phyloP scores from a whole-genome alignment of 2,888 invertebrate species.

The Harpalus rubripes region DNA sequence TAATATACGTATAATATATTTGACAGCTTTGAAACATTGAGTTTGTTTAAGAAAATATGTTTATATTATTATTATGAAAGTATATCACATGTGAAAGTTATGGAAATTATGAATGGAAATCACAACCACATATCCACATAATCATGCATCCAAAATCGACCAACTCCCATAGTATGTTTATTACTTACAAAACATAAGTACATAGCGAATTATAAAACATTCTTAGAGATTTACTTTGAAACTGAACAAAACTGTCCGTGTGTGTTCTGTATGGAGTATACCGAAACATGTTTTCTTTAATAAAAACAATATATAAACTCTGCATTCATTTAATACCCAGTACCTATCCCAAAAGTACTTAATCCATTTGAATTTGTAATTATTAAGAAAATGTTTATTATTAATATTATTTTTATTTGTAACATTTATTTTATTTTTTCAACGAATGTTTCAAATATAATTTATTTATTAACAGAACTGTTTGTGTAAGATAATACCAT shows the following conservation, averaged over 20 bases:
- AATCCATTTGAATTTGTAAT: not conserved
- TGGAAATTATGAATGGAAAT: constrained; percentile 22
- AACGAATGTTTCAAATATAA: too few relatives aligned
- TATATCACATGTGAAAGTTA: constrained; percentile 22
- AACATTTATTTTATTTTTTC: too few relatives aligned
- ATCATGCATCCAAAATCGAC: constrained; percentile 55
- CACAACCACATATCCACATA: constrained; percentile 22
- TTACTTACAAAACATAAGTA: constrained; percentile 59
- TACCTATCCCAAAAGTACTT: not conserved
- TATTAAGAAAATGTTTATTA: not conserved
- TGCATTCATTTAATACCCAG: not conserved
- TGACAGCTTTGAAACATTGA: not conserved
- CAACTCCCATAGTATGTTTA: constrained; percentile 63
- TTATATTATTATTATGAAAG: constrained; percentile 7
- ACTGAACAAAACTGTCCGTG: constrained; percentile 77
- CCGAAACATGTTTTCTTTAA: constrained; percentile 80
- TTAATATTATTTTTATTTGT: not conserved
- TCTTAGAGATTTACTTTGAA: constrained; percentile 63
- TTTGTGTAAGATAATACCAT: too few relatives aligned
- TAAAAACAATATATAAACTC: constrained; percentile 76
- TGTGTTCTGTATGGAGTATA: constrained; percentile 80
- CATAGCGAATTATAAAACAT: constrained; percentile 61
- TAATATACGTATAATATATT: not conserved
- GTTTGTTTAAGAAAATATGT: not conserved
- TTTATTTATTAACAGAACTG: too few relatives aligned